phyloP scores from a whole-genome alignment of 2,113 vertebrate species.

The Aphyosemion australe region DNA sequence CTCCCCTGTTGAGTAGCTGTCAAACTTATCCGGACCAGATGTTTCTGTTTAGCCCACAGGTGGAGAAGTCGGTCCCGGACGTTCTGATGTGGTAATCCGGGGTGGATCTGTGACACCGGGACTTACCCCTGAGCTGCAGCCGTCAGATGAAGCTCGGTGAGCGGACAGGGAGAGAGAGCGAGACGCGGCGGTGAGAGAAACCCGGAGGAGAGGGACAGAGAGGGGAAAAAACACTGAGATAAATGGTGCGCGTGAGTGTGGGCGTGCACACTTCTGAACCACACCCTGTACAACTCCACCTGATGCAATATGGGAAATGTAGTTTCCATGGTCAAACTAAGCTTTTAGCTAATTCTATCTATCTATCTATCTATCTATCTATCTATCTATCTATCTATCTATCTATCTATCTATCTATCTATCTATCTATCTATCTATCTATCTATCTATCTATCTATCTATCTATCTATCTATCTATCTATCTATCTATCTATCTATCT shows the following conservation, averaged over 20 bases:
- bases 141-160: conserved; percentile 14
- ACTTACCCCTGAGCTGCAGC: conserved; percentile 56
- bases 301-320: conserved; percentile 58
- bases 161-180: background rate
- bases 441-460: too few species aligned
- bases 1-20: background rate
- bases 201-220: background rate
- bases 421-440: too few species aligned
- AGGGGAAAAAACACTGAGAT: background rate
- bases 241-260: conserved; percentile 21
- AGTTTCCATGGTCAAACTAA: conserved; percentile 11
- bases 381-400: too few species aligned
- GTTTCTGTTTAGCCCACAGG: background rate
- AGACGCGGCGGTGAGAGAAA: conserved; percentile 2
- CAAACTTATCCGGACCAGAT: background rate
- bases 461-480: too few species aligned
- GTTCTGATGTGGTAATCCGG: too few species aligned
- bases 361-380: too few species aligned
- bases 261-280: conserved; percentile 21
- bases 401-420: too few species aligned
- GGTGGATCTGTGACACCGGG: too few species aligned
- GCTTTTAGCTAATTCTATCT: too few species aligned
- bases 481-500: too few species aligned
- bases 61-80: background rate
- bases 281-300: conserved; percentile 46